Evolutionary conservation across 2,113 vertebrate genomes (phyloP).

Genomic region (Athene noctua): DNA sequence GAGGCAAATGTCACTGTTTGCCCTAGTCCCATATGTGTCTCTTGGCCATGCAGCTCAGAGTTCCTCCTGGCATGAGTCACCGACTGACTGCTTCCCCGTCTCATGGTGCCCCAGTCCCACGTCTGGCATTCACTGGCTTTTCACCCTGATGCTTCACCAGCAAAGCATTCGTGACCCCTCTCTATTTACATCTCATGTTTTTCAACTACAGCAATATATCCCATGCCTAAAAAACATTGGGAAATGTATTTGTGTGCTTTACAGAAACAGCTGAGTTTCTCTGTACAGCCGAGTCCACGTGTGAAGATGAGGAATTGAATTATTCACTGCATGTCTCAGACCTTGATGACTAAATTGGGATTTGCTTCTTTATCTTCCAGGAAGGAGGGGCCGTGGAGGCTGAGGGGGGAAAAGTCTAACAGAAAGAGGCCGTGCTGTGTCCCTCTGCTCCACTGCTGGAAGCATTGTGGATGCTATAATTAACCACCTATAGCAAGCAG

Average conservation of each 20-base stretch:
- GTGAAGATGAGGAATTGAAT: conserved; percentile 55
- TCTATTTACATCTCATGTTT: background rate
- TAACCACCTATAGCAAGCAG: background rate
- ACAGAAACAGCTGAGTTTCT: conserved; percentile 39
- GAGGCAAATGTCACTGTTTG: background rate
- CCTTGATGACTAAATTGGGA: conserved; percentile 64
- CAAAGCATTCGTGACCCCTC: background rate
- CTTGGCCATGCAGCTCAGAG: background rate
- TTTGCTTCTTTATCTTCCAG: conserved; percentile 52
- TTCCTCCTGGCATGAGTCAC: background rate
- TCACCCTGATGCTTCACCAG: background rate
- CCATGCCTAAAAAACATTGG: background rate
- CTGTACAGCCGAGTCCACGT: conserved; percentile 34
- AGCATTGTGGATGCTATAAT: conserved; percentile 9
- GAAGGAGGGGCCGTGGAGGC: background rate
- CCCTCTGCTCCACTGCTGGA: background rate
- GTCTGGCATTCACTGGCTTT: background rate
- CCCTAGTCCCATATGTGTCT: fast-evolving
- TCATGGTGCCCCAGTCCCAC: background rate
- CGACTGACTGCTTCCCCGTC: background rate
- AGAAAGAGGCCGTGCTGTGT: background rate
- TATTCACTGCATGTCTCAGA: conserved; percentile 58
- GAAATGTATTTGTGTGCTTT: background rate
- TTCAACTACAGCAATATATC: background rate
- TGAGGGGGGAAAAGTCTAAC: background rate